Base-by-base conservation (phyloP, 2,888 invertebrate genomes). In the Agrotis puta region DNA sequence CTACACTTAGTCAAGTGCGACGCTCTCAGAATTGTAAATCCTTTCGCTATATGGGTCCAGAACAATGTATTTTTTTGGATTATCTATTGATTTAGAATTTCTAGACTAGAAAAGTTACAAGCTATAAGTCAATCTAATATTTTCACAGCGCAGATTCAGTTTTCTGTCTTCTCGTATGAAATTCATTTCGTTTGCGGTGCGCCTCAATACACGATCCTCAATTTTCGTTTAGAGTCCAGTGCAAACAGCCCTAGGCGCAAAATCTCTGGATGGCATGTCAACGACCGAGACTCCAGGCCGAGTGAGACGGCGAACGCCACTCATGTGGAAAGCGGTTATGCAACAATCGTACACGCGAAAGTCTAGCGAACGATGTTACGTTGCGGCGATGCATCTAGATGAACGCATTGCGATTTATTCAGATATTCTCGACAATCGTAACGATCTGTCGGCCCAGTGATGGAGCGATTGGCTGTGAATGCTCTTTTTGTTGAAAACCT, bases 251-350 rank as follows among this genome's bases (percentile, higher is more conserved):
- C 88, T 88, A 86, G 87, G 83, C 81, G 84, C 88, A 90, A 88
- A 91, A 92, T 92, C 90, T 92, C 89, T 89, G 92, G 91, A 91
- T 84, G 77, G 84, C 83, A 85, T 89, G 95, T 95, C 94, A 93
- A 91, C 91, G 95, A 94, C 95, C 95, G 93, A 89, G 88, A 90
- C 87, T 91, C 92, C 92, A 91, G 92, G 92, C 93, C 88, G 92
- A 92, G 91, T 84, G 93, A 90, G 93, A 92, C 87, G 88, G 88
- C 91, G 88, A 88, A 90, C 91, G 87, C 86, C 93, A 89, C 92
- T 94, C 94, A 88, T 89, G 94, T 94, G 94, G 94, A 94, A 95
- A 95, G 95, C 94, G 92, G 94, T 95, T 95, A 95, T 94, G 95
- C 93, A 95, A 95, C 93, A 90, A 88, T 87, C 88, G 90, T 88